Conservation (phyloP, 2,888 invertebrate genomes). For the Lepidocyrtoides sp. region DNA sequence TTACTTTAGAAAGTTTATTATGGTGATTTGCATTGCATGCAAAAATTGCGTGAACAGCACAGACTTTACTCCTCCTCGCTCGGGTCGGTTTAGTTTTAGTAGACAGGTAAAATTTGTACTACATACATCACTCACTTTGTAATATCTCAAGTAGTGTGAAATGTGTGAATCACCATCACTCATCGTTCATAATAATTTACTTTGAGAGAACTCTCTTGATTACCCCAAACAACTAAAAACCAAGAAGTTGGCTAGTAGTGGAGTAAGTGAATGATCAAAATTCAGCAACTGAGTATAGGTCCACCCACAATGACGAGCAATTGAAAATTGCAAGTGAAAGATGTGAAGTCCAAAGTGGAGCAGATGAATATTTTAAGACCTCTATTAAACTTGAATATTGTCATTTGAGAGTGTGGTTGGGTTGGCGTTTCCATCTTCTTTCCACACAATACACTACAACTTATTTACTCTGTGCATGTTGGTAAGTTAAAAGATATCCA, state of each 20-base stretch:
- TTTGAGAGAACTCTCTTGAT: neutral
- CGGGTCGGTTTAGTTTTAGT: neutral
- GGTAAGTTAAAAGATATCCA: too few relatives aligned
- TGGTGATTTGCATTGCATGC: neutral
- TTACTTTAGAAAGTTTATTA: neutral
- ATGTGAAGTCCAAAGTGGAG: too few relatives aligned
- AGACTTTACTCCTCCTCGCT: neutral
- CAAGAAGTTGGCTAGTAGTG: neutral
- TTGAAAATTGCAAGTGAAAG: too few relatives aligned
- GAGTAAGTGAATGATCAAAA: neutral
- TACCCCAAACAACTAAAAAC: neutral
- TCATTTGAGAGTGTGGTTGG: too few relatives aligned
- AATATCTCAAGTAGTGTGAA: too few relatives aligned
- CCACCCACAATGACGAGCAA: too few relatives aligned
- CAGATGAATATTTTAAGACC: too few relatives aligned
- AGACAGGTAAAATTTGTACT: conserved; percentile 8
- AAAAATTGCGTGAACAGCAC: too few relatives aligned
- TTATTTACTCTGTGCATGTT: too few relatives aligned
- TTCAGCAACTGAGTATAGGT: conserved; percentile 26
- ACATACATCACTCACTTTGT: neutral
- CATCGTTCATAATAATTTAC: neutral
- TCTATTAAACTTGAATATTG: too few relatives aligned
- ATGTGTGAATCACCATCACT: neutral
- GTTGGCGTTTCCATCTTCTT: too few relatives aligned
- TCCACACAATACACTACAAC: too few relatives aligned